Conservation (phyloP, 2,113 vertebrate species). For the Alaudala cheleensis region DNA sequence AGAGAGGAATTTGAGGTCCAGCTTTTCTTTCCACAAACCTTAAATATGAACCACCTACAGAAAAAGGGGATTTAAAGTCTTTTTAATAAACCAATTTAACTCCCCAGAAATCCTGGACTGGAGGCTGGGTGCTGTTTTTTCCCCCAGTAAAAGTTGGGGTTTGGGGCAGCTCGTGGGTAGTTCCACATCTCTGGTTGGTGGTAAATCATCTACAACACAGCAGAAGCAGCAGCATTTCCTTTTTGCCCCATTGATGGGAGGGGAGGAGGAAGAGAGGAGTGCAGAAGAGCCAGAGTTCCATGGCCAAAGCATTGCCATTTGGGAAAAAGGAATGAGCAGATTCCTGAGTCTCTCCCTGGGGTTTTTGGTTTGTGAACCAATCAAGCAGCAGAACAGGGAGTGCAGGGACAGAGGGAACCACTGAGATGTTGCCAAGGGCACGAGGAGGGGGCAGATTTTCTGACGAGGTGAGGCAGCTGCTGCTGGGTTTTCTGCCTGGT, state of each 20-base stretch:
- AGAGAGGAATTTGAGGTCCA: neutral
- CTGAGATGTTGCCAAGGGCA: neutral
- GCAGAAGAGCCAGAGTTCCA: neutral
- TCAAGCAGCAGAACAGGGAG: neutral
- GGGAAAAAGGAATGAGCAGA: neutral
- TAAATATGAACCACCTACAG: neutral
- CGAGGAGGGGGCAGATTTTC: neutral
- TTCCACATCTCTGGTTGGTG: neutral
- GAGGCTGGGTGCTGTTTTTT: neutral
- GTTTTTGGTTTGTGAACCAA: neutral
- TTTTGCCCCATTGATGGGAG: neutral
- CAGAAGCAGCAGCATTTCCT: neutral
- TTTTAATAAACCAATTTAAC: neutral
- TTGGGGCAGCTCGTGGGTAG: neutral
- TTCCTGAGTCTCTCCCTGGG: neutral
- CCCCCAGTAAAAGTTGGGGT: neutral
- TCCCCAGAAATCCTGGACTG: neutral
- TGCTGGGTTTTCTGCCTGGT: neutral
- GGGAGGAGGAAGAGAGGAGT: neutral
- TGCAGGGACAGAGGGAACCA: neutral
- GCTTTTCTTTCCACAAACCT: neutral
- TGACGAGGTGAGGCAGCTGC: neutral
- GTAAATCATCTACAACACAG: neutral
- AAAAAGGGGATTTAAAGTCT: neutral
- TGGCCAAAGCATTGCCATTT: rapidly evolving